Conservation (phyloP, 1,140 invertebrate genomes). For the Heterodera carotae region DNA sequence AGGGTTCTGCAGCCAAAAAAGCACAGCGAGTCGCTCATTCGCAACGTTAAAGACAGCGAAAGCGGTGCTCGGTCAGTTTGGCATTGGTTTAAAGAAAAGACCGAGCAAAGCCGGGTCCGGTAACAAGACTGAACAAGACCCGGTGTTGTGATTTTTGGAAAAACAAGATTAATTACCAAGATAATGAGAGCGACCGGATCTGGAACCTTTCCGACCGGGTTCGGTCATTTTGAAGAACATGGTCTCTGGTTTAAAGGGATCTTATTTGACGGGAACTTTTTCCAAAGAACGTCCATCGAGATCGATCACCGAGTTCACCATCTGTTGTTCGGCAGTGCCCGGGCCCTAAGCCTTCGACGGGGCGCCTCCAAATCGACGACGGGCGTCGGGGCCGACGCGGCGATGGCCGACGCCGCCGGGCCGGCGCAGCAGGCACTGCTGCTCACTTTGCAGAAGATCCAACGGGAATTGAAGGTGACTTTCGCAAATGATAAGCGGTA, state of each 20-base stretch:
- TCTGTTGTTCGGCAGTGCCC: slow-evolving; percentile 17
- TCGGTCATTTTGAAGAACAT: background rate
- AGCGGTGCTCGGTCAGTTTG: slow-evolving; percentile 39
- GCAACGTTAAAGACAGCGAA: slow-evolving; percentile 59
- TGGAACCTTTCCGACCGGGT: no score
- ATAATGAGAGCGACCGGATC: no score
- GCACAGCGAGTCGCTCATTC: slow-evolving; percentile 61
- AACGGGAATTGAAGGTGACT: slow-evolving; percentile 60
- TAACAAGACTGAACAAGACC: no score
- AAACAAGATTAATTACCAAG: no score
- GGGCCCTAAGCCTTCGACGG: background rate
- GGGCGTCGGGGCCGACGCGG: slow-evolving; percentile 9
- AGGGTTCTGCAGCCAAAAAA: slow-evolving; percentile 43
- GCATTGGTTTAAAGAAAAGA: no score
- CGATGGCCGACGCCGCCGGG: slow-evolving; percentile 33
- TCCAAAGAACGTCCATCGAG: slow-evolving; percentile 53
- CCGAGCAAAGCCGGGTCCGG: no score
- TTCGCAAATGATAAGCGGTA: background rate
- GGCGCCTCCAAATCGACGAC: slow-evolving; percentile 13
- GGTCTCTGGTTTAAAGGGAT: no score
- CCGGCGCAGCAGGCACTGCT: slow-evolving; percentile 51
- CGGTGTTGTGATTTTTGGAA: no score
- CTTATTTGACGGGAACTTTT: slow-evolving; percentile 20
- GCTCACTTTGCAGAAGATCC: slow-evolving; percentile 58
- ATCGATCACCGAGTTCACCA: slow-evolving; percentile 58